These are phyloP conservation scores for Yponomeuta cagnagella DNA, from an alignment of 2,888 invertebrate species.

Conservation along the genomic window DNA sequence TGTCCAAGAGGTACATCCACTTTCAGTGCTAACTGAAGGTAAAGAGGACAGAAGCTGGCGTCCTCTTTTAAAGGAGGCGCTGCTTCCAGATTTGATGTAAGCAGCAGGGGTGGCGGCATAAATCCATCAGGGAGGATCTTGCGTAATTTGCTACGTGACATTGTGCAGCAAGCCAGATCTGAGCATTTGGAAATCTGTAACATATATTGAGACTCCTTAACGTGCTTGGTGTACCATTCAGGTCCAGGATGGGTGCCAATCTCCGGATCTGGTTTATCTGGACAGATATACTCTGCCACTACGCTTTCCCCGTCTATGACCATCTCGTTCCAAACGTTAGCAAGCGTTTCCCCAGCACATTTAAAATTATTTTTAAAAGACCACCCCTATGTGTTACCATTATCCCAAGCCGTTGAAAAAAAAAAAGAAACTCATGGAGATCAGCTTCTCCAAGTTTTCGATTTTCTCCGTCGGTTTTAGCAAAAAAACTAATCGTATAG, in stretches of 20 bases:
- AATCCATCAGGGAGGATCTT: conserved; percentile 19
- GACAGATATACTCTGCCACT: conserved; percentile 14
- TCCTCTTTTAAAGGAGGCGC: conserved; percentile 20
- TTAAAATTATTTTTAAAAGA: conserved; percentile 4
- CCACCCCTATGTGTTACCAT: no score
- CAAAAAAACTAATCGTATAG: no score
- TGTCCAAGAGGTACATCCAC: conserved; percentile 12
- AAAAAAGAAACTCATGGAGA: no score
- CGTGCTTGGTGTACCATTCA: conserved; percentile 18
- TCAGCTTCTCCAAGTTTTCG: no score
- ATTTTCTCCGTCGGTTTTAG: no score
- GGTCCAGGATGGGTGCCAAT: conserved; percentile 12
- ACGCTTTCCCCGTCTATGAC: conserved; percentile 13
- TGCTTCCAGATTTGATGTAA: conserved; percentile 20
- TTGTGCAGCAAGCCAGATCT: conserved; percentile 15
- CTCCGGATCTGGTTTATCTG: conserved; percentile 14
- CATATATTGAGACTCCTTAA: conserved; percentile 17
- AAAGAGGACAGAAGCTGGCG: conserved; percentile 20
- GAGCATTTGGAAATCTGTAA: conserved; percentile 18
- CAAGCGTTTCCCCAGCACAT: conserved; percentile 12
- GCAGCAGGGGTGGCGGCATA: conserved; percentile 21
- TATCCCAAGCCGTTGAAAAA: no score
- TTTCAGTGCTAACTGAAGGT: conserved; percentile 19
- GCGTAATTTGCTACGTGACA: conserved; percentile 18
- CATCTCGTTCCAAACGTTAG: conserved; percentile 14